These are phyloP conservation scores for Excalfactoria chinensis DNA, from an alignment of 2,113 vertebrate genomes.

Conservation along the genomic window DNA sequence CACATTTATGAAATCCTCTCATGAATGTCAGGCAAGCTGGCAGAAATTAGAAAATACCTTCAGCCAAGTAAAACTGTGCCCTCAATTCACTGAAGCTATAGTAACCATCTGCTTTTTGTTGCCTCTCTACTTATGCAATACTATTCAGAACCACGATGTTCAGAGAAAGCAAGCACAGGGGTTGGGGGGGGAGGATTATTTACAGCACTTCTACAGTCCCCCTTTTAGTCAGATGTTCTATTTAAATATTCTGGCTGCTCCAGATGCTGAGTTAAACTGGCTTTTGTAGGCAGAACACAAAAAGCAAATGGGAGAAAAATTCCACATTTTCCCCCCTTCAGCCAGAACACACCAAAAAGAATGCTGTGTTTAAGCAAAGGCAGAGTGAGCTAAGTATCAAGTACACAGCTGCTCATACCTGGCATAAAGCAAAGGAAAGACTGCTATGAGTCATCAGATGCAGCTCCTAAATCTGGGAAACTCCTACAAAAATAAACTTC, in stretches of 20 bases:
- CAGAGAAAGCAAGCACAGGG: not conserved
- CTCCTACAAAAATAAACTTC: slow-evolving; percentile 46
- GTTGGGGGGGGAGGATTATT: not conserved
- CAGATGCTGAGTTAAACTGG: not conserved
- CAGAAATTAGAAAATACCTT: slow-evolving; percentile 50
- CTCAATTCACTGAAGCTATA: slow-evolving; percentile 22
- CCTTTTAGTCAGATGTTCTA: not conserved
- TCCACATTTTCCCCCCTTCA: not conserved
- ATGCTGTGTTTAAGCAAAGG: slow-evolving; percentile 4
- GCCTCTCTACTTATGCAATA: not conserved
- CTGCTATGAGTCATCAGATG: slow-evolving; percentile 31
- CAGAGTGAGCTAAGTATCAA: slow-evolving; percentile 37
- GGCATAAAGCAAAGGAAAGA: slow-evolving; percentile 20
- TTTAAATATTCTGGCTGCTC: slow-evolving; percentile 31
- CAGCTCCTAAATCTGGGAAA: slow-evolving; percentile 49
- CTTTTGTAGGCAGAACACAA: slow-evolving; percentile 35
- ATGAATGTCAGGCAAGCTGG: not conserved
- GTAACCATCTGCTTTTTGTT: slow-evolving; percentile 58
- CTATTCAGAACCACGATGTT: not conserved
- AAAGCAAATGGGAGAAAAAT: slow-evolving; percentile 16
- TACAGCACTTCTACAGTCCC: not conserved
- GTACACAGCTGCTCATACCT: slow-evolving; percentile 53
- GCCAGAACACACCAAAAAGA: slow-evolving; percentile 4
- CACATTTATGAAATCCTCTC: not conserved
- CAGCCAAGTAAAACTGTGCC: slow-evolving; percentile 16